Evolutionary conservation across 2,113 vertebrate genomes (phyloP).

Genomic region (Phylloscopus whistleri): DNA sequence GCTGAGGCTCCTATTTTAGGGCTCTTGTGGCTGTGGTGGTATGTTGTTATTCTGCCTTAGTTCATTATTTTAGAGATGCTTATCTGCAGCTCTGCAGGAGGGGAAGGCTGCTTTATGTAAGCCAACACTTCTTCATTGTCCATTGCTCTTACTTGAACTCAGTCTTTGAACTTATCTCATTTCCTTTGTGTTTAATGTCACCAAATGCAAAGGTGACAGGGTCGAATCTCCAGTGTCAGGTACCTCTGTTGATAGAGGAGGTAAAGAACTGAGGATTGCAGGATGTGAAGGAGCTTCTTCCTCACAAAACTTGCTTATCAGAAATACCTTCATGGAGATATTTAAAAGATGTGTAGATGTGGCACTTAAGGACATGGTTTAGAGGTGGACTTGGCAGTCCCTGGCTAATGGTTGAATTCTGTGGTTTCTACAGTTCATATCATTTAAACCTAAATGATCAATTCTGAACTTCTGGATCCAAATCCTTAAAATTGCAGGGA

Average conservation of each 20-base stretch:
- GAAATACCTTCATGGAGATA: background rate
- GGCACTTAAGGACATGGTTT: background rate
- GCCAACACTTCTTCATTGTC: background rate
- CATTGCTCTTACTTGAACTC: background rate
- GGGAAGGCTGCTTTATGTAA: background rate
- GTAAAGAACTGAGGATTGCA: background rate
- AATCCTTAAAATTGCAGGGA: background rate
- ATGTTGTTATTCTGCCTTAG: background rate
- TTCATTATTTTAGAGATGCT: background rate
- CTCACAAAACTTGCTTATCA: background rate
- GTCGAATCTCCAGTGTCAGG: background rate
- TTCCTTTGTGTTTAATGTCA: background rate
- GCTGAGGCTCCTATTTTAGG: background rate
- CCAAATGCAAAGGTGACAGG: background rate
- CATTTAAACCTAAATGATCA: fast-evolving
- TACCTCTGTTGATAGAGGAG: background rate
- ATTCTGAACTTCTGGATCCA: background rate
- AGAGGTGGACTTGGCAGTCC: background rate
- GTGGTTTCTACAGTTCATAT: background rate
- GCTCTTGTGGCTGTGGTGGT: background rate
- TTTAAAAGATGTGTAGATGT: background rate
- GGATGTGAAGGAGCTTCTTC: background rate
- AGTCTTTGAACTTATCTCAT: background rate
- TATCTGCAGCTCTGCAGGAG: background rate
- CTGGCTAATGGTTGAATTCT: background rate